Percentiles rank a stretch among this genome's conserved stretches.
Evolutionary conservation across 2,113 vertebrate species (phyloP).

Genomic region (Scomber scombrus): DNA sequence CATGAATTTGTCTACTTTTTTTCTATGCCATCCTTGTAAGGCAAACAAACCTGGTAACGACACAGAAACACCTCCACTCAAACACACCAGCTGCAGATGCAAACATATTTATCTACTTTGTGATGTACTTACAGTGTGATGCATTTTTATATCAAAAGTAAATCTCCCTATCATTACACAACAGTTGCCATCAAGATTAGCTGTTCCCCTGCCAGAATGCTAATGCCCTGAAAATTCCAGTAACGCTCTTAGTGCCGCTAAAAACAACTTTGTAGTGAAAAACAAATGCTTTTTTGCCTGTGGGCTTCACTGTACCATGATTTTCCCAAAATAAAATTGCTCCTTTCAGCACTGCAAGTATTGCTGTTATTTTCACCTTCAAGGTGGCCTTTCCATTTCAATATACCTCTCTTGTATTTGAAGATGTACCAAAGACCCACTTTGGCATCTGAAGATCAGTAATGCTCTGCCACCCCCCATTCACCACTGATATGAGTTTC

Average conservation of each 20-base stretch:
- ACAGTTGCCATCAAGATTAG: conserved; percentile 52
- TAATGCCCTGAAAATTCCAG: conserved; percentile 20
- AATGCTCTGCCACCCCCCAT: conserved; percentile 31
- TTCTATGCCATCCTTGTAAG: conserved; percentile 24
- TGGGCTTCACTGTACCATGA: neutral
- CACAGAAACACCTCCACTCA: conserved; percentile 21
- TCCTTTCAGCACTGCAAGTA: neutral
- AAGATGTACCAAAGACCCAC: conserved; percentile 12
- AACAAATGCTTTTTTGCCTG: neutral
- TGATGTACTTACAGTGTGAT: conserved; percentile 34
- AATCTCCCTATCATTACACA: conserved; percentile 61
- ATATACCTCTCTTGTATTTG: neutral
- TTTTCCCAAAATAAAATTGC: conserved; percentile 19
- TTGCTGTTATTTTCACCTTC: conserved; percentile 16
- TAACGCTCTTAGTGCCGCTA: conserved; percentile 1
- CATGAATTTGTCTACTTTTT: conserved; percentile 17
- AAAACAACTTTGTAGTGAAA: neutral
- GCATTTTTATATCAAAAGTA: conserved; percentile 49
- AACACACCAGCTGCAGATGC: conserved; percentile 9
- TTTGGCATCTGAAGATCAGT: conserved; percentile 35
- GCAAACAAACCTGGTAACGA: neutral
- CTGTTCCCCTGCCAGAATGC: conserved; percentile 13
- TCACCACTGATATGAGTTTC: conserved; percentile 17
- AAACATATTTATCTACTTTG: conserved; percentile 39
- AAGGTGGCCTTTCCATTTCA: conserved; percentile 34